Evolutionary conservation across 2,888 invertebrate genomes (phyloP), one percentile per base, ranked within the genome.

Genomic region (Rotaria macrura): DNA sequence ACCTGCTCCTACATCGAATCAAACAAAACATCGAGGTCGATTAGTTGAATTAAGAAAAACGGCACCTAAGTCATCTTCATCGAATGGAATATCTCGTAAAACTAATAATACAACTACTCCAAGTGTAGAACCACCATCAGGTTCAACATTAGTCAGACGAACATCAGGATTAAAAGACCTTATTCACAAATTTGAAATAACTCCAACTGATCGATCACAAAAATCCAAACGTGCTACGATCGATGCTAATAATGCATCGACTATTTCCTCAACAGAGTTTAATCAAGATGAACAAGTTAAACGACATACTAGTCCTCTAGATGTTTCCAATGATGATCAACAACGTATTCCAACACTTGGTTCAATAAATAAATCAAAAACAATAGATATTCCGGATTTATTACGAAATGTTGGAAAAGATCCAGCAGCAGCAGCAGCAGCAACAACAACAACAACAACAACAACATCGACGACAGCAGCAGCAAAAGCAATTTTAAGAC

Each of bases 351-450:
- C 79, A 79, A 38, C 40, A 23, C 74, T 38, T 40, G 2, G 29
- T 10, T 57, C 57, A n/a, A 79, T 43, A 43, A 34, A 79, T 25
- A 79, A 79, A 79, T 23, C 79, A 1, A 79, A 79, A 79, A 43
- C 79, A 9, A 43, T 79, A 43, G 79, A 79, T n/a, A 79, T 79
- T 43, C 79, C 79, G 40, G 79, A 79, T 79, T 43, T 79, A 38
- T 43, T 79, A 43, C 40, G 79, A 79, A 79, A 79, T 79, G 79
- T 79, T 79, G 43, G 23, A 12, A 79, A 79, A 79, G 79, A 79
- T 43, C 43, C 40, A 6, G 25, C 79, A 79, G 25, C 40, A 23
- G 25, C 79, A 79, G 14, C 25, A 1, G 7, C 79, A 9, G 5
- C 57, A n/a, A 14, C 57, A n/a, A 29, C 65, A 29, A 25, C 79